These are phyloP conservation scores for Polyodon spathula DNA, from an alignment of 2,113 vertebrate genomes.

Conservation along the genomic window DNA sequence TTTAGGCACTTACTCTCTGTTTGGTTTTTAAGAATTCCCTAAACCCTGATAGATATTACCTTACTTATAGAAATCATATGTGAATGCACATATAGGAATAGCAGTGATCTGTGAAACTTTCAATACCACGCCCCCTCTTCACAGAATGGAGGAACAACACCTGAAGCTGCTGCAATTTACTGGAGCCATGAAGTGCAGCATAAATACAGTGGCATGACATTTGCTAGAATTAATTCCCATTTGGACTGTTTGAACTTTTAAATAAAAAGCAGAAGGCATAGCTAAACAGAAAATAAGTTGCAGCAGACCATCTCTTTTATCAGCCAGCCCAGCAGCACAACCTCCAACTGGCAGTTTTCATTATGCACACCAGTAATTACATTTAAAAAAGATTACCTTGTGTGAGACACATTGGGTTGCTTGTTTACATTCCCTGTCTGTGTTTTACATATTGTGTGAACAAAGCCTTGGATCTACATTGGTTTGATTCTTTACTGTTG, in stretches of 20 bases:
- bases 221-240: conserved; percentile 1
- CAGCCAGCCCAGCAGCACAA: background rate
- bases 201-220: background rate
- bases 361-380: conserved; percentile 18
- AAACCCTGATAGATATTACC: too few relatives aligned
- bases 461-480: too few relatives aligned
- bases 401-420: too few relatives aligned
- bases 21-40: too few relatives aligned
- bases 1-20: too few relatives aligned
- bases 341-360: conserved; percentile 14
- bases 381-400: conserved; percentile 16
- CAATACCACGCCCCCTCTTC: too few relatives aligned
- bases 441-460: too few relatives aligned
- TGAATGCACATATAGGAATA: too few relatives aligned
- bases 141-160: background rate
- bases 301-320: conserved; percentile 5
- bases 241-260: conserved; percentile 2
- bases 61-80: too few relatives aligned
- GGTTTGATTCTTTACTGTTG: too few relatives aligned
- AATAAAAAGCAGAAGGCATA: background rate
- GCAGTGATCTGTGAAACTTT: too few relatives aligned
- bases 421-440: too few relatives aligned
- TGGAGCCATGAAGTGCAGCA: background rate
- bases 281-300: background rate
- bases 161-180: conserved; percentile 1